Evolutionary conservation across 1,140 invertebrate genomes (phyloP), one percentile per base, ranked within the genome.

Genomic region (Ooceraea biroi): DNA sequence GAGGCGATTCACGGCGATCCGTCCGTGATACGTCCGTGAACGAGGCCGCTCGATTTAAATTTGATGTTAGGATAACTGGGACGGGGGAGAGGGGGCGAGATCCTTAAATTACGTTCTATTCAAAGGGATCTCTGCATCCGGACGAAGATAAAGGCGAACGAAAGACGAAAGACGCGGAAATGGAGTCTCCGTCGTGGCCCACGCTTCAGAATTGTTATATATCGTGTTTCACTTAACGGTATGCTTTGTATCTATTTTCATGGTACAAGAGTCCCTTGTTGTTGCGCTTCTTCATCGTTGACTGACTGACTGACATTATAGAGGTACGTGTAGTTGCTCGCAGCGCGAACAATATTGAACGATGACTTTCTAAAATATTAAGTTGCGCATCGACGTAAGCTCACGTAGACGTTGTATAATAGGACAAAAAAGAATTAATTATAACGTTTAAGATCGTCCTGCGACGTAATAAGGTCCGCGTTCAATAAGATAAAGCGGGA

Each of bases 31-130:
- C 36, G 36, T 36, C 7, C 36, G 36, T 52, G 55, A 57, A 82
- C 48, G 78, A 82, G 68, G 22, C 68, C 46, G 78, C 78, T 82
- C 78, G 78, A 82, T 74, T 82, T 72, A 82, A 82, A 82, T 82
- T 74, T 74, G 69, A 82, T 82, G 55, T 73, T 71, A 48, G 78
- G 78, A 82, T 82, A 82, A 82, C 69, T 7, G 36, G 36, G 36
- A 7, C 36, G 36, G 36, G 36, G 36, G 2, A 7, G 36, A 7
- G 2, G 50, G 55, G 61, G n/a, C 44, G 68, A 36, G 68, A 60
- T 19, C 58, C 71, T 82, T 82, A 82, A 82, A 82, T 82, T 82
- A 61, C 69, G 57, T 61, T 74, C 78, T 61, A 82, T 82, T 82
- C 69, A 82, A 82, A 61, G 46, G 69, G 58, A 61, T 82, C 69